Evolutionary conservation across 2,888 invertebrate species (phyloP).

Genomic region (Drosophila atripex): DNA sequence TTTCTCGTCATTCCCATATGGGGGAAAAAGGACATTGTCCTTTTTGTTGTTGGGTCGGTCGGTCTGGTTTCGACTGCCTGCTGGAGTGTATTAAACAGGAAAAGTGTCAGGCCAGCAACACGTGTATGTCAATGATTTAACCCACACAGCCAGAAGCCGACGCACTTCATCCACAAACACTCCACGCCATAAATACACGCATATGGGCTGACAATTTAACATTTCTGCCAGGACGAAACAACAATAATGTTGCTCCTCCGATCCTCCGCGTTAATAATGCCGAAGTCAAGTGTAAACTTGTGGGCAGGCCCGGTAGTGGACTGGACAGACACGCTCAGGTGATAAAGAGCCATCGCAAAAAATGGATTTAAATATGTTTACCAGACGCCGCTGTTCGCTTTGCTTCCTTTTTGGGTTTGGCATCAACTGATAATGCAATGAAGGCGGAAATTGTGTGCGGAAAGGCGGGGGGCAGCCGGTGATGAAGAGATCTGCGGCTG

Average conservation of each 20-base stretch:
- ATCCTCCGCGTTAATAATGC: constrained; percentile 66
- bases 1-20: constrained; percentile 12
- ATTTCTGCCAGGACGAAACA: neutral
- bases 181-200: neutral
- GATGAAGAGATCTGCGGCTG: neutral
- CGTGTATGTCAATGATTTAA: constrained; percentile 64
- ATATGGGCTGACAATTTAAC: constrained; percentile 5
- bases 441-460: constrained; percentile 43
- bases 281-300: constrained; percentile 78
- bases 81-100: constrained; percentile 60
- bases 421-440: constrained; percentile 49
- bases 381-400: constrained; percentile 16
- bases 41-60: constrained; percentile 8
- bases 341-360: constrained; percentile 23
- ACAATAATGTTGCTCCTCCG: neutral
- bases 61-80: constrained; percentile 15
- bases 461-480: constrained; percentile 2
- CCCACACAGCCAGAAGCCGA: constrained; percentile 16
- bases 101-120: constrained; percentile 68
- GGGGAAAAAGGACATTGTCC: constrained; percentile 25
- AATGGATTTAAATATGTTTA: constrained; percentile 49
- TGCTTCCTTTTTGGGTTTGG: constrained; percentile 31
- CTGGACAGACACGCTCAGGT: constrained; percentile 29
- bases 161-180: constrained; percentile 7
- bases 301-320: constrained; percentile 44